Conservation (phyloP, 2,888 invertebrate genomes). For the Prosapia bicincta region DNA sequence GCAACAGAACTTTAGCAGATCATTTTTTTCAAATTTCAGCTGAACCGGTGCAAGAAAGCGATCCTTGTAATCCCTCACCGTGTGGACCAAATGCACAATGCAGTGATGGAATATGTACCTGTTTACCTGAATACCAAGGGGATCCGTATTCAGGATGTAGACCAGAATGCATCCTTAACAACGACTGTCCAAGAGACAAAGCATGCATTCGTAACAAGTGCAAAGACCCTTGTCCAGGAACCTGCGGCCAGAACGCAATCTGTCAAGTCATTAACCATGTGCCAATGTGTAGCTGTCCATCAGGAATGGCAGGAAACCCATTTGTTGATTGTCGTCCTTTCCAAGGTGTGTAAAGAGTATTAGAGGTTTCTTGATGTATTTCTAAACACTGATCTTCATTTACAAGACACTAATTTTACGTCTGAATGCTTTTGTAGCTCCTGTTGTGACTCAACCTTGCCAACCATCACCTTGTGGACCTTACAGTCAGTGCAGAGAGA, state of each 20-base stretch:
- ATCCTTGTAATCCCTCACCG: conserved; percentile 59
- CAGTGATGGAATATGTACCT: conserved; percentile 59
- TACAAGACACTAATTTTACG: background rate
- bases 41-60: conserved; percentile 42
- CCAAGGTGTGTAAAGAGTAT: conserved; percentile 48
- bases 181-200: conserved; percentile 57
- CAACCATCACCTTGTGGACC: conserved; percentile 48
- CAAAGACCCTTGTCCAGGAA: conserved; percentile 64
- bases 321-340: conserved; percentile 61
- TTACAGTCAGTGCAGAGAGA: conserved; percentile 64
- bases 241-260: conserved; percentile 70
- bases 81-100: conserved; percentile 54
- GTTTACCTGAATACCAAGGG: conserved; percentile 68
- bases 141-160: conserved; percentile 72
- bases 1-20: background rate
- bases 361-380: background rate
- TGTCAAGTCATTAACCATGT: conserved; percentile 58
- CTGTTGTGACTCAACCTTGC: conserved; percentile 56
- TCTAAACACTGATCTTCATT: too few relatives aligned
- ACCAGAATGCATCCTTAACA: conserved; percentile 62
- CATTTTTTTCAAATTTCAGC: conserved; percentile 23
- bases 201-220: conserved; percentile 65
- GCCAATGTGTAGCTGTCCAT: conserved; percentile 57
- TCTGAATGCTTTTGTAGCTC: conserved; percentile 33
- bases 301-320: conserved; percentile 67